Percentiles rank a stretch among this genome's conserved stretches.
Conservation (phyloP, 2,888 invertebrate species). For the Tipula confusa region DNA sequence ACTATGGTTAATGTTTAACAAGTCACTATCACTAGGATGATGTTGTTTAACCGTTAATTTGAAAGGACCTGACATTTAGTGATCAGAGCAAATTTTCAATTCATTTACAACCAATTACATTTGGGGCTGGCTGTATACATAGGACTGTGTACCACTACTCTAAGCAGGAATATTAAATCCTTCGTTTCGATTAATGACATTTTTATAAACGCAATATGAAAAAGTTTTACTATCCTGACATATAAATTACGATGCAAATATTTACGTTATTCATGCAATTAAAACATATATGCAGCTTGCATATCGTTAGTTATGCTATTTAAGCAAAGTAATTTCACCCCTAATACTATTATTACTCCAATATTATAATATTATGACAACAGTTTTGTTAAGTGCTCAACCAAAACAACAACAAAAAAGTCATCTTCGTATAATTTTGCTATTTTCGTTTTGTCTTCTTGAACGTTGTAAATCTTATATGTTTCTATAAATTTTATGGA, state of each 20-base stretch:
- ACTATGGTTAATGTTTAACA: too few species aligned
- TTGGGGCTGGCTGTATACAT: too few species aligned
- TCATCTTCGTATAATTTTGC: neutral
- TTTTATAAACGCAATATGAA: neutral
- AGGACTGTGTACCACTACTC: too few species aligned
- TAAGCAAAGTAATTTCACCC: too few species aligned
- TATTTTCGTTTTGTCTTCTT: neutral
- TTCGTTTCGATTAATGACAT: neutral
- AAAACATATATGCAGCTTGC: too few species aligned
- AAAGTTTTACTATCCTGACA: neutral
- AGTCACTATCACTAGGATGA: too few species aligned
- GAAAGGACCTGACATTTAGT: too few species aligned
- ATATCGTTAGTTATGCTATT: too few species aligned
- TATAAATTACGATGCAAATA: neutral
- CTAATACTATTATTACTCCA: neutral
- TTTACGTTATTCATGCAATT: neutral
- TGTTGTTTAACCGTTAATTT: too few species aligned
- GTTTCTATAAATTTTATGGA: neutral
- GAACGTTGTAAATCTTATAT: neutral
- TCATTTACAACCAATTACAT: too few species aligned
- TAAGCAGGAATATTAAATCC: neutral
- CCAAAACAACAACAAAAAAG: neutral
- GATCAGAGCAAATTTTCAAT: too few species aligned
- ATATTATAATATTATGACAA: neutral
- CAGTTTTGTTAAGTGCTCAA: neutral